Conservation (phyloP, 2,797 vertebrate species). For the Echiichthys vipera region DNA sequence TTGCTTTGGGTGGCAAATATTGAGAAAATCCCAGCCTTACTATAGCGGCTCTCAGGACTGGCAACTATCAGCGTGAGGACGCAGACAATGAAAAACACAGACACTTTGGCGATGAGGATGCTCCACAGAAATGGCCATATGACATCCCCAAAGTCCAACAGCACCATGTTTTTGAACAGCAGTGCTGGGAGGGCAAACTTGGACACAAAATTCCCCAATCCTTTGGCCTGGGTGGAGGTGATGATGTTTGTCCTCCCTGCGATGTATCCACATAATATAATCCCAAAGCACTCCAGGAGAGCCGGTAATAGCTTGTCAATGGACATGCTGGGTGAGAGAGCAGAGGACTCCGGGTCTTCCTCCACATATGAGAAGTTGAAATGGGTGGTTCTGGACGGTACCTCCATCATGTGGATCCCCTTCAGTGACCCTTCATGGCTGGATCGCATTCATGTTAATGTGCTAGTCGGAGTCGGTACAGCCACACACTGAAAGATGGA, state of each 20-base stretch:
- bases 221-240: conserved; percentile 94
- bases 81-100: conserved; percentile 92
- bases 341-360: not conserved
- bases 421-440: conserved; percentile 9
- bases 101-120: conserved; percentile 93
- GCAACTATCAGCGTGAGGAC: conserved; percentile 91
- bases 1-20: conserved; percentile 99
- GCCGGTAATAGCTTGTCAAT: conserved; percentile 95
- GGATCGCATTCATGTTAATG: conserved; percentile 13
- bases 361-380: conserved; percentile 60
- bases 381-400: conserved; percentile 31
- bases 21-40: conserved; percentile 95
- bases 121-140: conserved; percentile 97
- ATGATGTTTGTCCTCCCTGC: conserved; percentile 93
- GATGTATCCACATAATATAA: conserved; percentile 95
- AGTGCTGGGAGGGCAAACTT: conserved; percentile 96
- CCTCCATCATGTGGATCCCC: conserved; percentile 59
- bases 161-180: conserved; percentile 98
- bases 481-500: not conserved
- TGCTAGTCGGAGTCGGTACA: not conserved
- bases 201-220: conserved; percentile 97
- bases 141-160: conserved; percentile 93
- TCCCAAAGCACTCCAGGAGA: conserved; percentile 96
- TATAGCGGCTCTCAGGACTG: conserved; percentile 89
- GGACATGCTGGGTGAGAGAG: conserved; percentile 85